A percentile compares a stretch with the other conserved stretches of the same genome.
Evolutionary conservation across 2,797 vertebrate species (phyloP).

Genomic region (Astyanax mexicanus): DNA sequence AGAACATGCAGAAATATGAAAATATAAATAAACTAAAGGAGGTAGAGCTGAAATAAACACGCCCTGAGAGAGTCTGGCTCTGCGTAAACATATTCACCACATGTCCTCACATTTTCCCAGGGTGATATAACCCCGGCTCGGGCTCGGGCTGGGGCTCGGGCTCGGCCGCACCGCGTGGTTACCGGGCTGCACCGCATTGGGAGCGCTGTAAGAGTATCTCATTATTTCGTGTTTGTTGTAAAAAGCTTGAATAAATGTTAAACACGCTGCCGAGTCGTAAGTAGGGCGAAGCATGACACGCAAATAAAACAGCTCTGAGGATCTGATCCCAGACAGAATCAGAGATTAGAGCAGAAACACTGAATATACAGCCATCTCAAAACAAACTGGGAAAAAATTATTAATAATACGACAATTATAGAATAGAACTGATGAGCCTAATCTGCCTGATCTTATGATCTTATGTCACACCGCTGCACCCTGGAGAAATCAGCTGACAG

Average conservation of each 20-base stretch:
- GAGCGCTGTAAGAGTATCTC: neutral
- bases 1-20: neutral
- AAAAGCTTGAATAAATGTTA: neutral
- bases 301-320: neutral
- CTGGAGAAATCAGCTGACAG: no score
- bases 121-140: conserved; percentile 19
- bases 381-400: no score
- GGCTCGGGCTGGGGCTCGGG: neutral
- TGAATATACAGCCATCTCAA: no score
- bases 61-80: conserved; percentile 9
- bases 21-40: no score
- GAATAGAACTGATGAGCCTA: no score
- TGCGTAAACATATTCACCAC: conserved; percentile 27
- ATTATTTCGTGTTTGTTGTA: conserved; percentile 17
- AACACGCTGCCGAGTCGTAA: neutral
- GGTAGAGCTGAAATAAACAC: conserved; percentile 30
- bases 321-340: neutral
- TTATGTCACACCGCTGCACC: no score
- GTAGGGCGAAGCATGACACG: neutral
- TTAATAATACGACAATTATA: no score
- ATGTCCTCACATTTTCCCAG: conserved; percentile 6
- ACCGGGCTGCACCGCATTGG: neutral
- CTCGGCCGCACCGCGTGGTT: neutral
- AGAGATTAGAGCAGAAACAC: neutral
- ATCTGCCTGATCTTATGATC: no score